Evolutionary conservation across 2,888 invertebrate species (phyloP), one percentile per base, ranked within the genome.

Genomic region (Sicus ferrugineus): DNA sequence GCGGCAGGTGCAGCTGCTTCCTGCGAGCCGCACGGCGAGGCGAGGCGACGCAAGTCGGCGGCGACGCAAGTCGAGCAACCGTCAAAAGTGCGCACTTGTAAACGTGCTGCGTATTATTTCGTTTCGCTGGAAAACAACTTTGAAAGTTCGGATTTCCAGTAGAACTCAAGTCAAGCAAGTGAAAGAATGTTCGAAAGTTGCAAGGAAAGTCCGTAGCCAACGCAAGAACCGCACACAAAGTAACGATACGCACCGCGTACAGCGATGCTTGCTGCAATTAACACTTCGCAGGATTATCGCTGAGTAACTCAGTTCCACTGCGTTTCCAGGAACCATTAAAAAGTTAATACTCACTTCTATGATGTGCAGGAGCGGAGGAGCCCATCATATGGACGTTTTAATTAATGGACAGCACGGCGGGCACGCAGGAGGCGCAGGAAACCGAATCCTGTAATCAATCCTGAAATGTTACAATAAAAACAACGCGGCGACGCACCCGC

Each of bases 371-470:
- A 42, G 11, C 38, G 7, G n/a, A 42, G n/a, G n/a, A n/a, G 16
- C 14, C 42, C n/a, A 42, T 72, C 70, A 70, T 67, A 38, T 70
- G 70, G 66, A 68, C 50, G 67, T 63, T 73, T 70, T 73, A 73
- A 73, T 73, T 73, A 71, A 73, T 73, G 69, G 63, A 54, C n/a
- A n/a, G 30, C 52, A 46, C 23, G 26, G n/a, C 6, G 23, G 14
- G n/a, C 9, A 38, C 19, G 11, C 34, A 30, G 26, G 48, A 21
- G 28, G 16, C 30, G 42, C 31, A 11, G 69, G 48, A 11, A 63
- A 69, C 67, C n/a, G 16, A 54, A 56, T 56, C 56, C 54, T 66
- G 68, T 58, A 58, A 69, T 58, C 64, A 54, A 69, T 63, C 68
- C 63, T 48, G 46, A 63, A 46, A 67, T 59, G 61, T 59, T 68